Percentiles rank a stretch among this genome's conserved stretches.
These are phyloP conservation scores for Drosophila chauvacae DNA, from an alignment of 1,140 invertebrate genomes.

Conservation along the genomic window DNA sequence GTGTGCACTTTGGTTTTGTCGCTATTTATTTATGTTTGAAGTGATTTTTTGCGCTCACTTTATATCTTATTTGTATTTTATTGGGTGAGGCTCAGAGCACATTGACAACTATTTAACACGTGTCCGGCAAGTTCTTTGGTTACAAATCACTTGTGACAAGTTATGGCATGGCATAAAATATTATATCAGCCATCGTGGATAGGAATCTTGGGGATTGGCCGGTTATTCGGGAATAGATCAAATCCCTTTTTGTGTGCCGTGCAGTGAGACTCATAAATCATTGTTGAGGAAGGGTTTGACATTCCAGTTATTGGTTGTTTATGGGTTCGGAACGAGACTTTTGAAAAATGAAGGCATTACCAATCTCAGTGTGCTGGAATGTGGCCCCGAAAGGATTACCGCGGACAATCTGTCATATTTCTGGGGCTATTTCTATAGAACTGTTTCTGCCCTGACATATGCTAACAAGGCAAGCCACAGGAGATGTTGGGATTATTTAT, in stretches of 20 bases:
- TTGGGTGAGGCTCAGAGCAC: constrained; percentile 52
- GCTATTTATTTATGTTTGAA: constrained; percentile 71
- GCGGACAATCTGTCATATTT: constrained; percentile 39
- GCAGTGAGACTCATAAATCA: constrained; percentile 29
- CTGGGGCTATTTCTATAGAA: background rate
- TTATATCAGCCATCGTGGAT: constrained; percentile 35
- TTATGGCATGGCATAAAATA: constrained; percentile 40
- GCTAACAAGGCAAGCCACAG: constrained; percentile 32
- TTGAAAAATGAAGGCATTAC: constrained; percentile 36
- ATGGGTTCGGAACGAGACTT: constrained; percentile 10
- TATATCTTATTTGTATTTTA: constrained; percentile 55
- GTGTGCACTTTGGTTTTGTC: constrained; percentile 75
- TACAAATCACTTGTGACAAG: constrained; percentile 53
- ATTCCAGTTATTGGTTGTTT: constrained; percentile 36
- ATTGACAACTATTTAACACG: constrained; percentile 48
- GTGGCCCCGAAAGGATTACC: constrained; percentile 37
- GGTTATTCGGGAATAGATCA: constrained; percentile 21
- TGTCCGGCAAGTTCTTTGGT: constrained; percentile 52
- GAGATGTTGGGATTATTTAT: background rate
- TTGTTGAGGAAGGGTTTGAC: constrained; percentile 33
- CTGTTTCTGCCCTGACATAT: background rate
- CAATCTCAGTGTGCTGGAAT: constrained; percentile 3
- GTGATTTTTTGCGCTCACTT: constrained; percentile 28
- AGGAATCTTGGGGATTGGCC: constrained; percentile 28
- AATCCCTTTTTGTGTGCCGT: constrained; percentile 19